Conservation (phyloP, 2,113 vertebrate species). For the Solea senegalensis region DNA sequence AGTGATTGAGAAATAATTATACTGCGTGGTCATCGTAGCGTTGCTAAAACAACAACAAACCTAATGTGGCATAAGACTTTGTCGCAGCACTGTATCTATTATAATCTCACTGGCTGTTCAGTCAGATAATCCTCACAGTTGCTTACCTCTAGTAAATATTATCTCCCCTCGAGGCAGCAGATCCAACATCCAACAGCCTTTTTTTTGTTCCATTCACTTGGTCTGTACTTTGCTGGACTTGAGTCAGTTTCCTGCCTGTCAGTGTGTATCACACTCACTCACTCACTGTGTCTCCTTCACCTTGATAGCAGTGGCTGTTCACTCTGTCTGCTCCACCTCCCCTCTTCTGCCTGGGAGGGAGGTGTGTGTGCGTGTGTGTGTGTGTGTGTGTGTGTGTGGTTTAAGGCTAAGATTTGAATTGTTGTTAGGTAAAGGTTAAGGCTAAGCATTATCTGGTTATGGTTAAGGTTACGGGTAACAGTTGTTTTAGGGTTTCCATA, state of each 20-base stretch:
- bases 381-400: too few species aligned
- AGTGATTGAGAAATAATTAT: too few species aligned
- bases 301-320: conserved; percentile 41
- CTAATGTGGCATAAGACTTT: too few species aligned
- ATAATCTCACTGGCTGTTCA: conserved; percentile 53
- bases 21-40: too few species aligned
- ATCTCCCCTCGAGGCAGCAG: conserved; percentile 49
- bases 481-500: too few species aligned
- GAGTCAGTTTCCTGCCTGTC: conserved; percentile 42
- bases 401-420: too few species aligned
- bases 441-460: too few species aligned
- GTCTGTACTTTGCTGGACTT: conserved; percentile 20
- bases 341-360: conserved; percentile 43
- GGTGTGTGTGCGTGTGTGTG: conserved; percentile 46
- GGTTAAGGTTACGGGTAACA: too few species aligned
- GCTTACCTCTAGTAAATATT: conserved; percentile 66
- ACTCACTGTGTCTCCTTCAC: conserved; percentile 37
- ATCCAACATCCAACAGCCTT: conserved; percentile 45
- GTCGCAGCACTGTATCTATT: conserved; percentile 1
- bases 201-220: conserved; percentile 14
- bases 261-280: conserved; percentile 32
- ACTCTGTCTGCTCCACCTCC: conserved; percentile 37
- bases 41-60: too few species aligned
- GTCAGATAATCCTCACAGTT: conserved; percentile 67
- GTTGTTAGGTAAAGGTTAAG: too few species aligned